Conservation (phyloP, 2,797 vertebrate genomes). For the Cercopithecus neglectus region DNA sequence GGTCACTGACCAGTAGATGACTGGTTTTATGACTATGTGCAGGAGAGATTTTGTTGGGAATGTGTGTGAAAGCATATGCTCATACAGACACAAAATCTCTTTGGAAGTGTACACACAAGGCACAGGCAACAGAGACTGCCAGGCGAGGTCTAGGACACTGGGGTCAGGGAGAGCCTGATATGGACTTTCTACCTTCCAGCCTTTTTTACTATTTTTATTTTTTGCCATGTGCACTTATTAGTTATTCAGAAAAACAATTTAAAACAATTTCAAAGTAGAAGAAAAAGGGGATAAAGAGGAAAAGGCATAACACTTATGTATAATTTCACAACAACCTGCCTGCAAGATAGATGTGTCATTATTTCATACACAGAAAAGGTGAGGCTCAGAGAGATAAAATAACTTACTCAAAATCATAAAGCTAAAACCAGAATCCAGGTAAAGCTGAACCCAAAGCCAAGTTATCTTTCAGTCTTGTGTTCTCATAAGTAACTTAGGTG, state of each 20-base stretch:
- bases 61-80: not conserved
- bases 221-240: not conserved
- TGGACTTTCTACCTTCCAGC: not conserved
- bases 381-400: not conserved
- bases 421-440: not conserved
- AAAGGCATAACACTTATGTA: not conserved
- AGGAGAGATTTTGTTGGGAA: not conserved
- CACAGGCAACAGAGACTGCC: not conserved
- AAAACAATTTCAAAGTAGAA: not conserved
- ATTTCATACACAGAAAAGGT: not conserved
- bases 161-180: not conserved
- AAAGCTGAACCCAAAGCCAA: not conserved
- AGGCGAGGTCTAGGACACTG: too few species aligned
- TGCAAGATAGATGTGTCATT: not conserved
- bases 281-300: not conserved
- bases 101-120: not conserved
- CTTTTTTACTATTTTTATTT: not conserved
- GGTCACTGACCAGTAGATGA: not conserved
- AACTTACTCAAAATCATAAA: not conserved
- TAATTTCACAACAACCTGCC: not conserved
- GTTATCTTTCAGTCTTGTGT: not conserved
- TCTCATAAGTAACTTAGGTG: not conserved
- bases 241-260: not conserved
- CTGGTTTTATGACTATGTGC: not conserved
- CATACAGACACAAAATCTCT: not conserved